A percentile compares a stretch with the other conserved stretches of the same genome.
Evolutionary conservation across 2,888 invertebrate genomes (phyloP).

Genomic region (Hymenopus coronatus): DNA sequence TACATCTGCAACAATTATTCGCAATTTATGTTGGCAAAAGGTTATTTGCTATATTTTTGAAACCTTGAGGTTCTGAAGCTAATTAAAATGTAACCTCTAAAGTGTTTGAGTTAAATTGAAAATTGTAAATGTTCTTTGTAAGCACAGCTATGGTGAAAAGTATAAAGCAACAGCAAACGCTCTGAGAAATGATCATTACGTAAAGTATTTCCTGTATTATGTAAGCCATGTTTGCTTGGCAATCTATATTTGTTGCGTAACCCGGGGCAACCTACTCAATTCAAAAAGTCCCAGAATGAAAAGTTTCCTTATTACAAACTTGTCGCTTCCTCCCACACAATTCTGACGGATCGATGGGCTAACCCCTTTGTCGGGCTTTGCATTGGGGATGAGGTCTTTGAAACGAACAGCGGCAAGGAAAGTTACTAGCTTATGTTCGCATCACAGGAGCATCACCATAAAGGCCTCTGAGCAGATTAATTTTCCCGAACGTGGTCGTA

Average conservation of each 20-base stretch:
- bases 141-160: too few species aligned
- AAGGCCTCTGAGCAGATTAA: neutral
- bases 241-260: neutral
- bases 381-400: neutral
- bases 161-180: too few species aligned
- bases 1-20: too few species aligned
- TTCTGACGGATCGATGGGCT: neutral
- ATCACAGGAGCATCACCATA: neutral
- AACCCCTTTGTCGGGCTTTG: neutral
- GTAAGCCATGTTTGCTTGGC: neutral
- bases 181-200: neutral
- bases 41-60: too few species aligned
- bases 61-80: too few species aligned
- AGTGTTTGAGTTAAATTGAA: neutral
- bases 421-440: neutral
- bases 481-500: neutral
- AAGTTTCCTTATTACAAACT: neutral
- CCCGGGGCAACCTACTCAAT: neutral
- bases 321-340: neutral
- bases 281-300: neutral
- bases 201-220: neutral
- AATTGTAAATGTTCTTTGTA: neutral
- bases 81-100: neutral
- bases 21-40: too few species aligned
- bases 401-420: neutral